Conservation (phyloP, 1,140 invertebrate genomes). For the Vollenhovia emeryi region DNA sequence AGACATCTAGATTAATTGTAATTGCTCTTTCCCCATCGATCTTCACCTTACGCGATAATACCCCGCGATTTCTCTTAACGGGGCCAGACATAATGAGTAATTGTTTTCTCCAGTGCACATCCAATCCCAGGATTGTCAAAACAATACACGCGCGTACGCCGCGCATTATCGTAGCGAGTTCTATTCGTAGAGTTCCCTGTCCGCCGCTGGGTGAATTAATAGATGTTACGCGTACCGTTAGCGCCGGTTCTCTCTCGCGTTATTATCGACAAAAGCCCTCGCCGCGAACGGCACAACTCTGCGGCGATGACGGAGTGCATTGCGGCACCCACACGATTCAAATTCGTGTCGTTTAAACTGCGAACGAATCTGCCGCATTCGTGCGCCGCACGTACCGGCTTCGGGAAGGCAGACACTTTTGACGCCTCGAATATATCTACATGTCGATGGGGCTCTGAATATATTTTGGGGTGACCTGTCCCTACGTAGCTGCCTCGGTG, state of each 20-base stretch:
- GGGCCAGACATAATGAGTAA: constrained; percentile 44
- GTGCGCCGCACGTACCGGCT: not conserved
- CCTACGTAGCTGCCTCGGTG: not conserved
- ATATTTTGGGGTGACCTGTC: not conserved
- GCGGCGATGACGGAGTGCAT: not conserved
- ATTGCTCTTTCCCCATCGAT: constrained; percentile 63
- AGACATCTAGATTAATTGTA: constrained; percentile 66
- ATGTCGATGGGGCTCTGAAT: not conserved
- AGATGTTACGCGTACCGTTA: not conserved
- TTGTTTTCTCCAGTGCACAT: constrained; percentile 20
- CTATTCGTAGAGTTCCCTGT: not conserved
- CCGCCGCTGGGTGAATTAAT: constrained; percentile 21
- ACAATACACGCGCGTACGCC: constrained; percentile 17
- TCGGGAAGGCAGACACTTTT: not conserved
- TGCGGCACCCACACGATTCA: not conserved
- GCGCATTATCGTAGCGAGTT: not conserved
- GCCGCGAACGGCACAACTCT: constrained; percentile 32
- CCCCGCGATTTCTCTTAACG: constrained; percentile 42
- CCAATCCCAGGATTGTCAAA: constrained; percentile 24
- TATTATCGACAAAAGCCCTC: not conserved
- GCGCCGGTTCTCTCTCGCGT: constrained; percentile 8
- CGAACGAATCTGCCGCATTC: constrained; percentile 31
- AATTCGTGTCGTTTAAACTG: constrained; percentile 51
- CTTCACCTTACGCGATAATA: constrained; percentile 55
- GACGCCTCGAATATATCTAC: not conserved